Evolutionary conservation across 2,113 vertebrate species (phyloP).

Genomic region (Isurus oxyrinchus): DNA sequence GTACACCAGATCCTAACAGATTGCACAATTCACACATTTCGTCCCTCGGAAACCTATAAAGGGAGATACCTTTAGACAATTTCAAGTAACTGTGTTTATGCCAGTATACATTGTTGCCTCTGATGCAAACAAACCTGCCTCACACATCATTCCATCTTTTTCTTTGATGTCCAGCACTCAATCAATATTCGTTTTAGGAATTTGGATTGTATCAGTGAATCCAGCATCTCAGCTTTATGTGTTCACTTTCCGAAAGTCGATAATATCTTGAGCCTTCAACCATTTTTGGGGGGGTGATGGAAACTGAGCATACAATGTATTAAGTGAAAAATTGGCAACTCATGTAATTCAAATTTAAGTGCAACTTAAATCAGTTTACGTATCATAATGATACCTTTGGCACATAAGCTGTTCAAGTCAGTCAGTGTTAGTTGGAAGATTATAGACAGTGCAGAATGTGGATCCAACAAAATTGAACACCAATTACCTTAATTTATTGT

Average conservation of each 20-base stretch:
- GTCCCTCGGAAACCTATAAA: background rate
- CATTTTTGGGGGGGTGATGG: background rate
- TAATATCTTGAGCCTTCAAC: background rate
- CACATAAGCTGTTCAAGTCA: background rate
- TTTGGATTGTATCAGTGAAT: background rate
- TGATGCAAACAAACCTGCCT: background rate
- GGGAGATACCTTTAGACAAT: background rate
- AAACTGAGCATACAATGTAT: background rate
- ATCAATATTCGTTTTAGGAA: background rate
- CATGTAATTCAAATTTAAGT: background rate
- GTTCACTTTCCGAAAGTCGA: background rate
- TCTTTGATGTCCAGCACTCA: background rate
- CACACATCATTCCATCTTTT: background rate
- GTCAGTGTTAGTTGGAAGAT: background rate
- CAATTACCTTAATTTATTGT: background rate
- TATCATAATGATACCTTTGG: background rate
- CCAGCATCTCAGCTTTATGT: background rate
- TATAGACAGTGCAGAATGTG: background rate
- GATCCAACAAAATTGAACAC: background rate
- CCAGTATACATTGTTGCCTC: background rate
- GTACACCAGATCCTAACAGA: background rate
- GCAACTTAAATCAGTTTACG: background rate
- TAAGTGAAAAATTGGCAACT: background rate
- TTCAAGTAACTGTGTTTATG: background rate
- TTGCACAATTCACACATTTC: background rate